These are phyloP conservation scores for Eupithecia vulgata DNA, from an alignment of 2,888 invertebrate genomes.

Conservation along the genomic window DNA sequence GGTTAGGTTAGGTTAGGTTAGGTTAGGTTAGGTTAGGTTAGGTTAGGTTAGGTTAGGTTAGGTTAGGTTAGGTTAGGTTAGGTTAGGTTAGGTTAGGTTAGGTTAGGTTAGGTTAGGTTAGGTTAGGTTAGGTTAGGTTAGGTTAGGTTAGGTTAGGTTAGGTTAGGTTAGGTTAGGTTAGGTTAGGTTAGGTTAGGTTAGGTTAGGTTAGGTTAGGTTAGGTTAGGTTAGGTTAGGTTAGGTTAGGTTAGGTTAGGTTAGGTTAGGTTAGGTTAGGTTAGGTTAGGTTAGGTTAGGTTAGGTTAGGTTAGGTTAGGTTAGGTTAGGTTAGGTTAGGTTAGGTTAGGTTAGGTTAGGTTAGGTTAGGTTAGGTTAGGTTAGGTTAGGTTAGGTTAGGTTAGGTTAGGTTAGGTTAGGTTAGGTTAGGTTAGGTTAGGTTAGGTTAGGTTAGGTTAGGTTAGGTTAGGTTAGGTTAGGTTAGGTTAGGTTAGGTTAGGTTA, in stretches of 20 bases:
- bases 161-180: slow-evolving; percentile 16
- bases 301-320: slow-evolving; percentile 16
- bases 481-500: too few relatives aligned
- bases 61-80: slow-evolving; percentile 16
- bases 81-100: slow-evolving; percentile 16
- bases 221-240: slow-evolving; percentile 16
- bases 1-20: slow-evolving; percentile 16
- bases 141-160: slow-evolving; percentile 16
- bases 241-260: slow-evolving; percentile 16
- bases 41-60: slow-evolving; percentile 16
- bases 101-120: slow-evolving; percentile 16
- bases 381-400: slow-evolving; percentile 16
- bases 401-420: too few relatives aligned
- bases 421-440: too few relatives aligned
- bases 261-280: slow-evolving; percentile 14
- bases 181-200: slow-evolving; percentile 16
- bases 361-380: slow-evolving; percentile 17
- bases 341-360: slow-evolving; percentile 5
- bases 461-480: too few relatives aligned
- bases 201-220: slow-evolving; percentile 16
- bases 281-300: slow-evolving; percentile 16
- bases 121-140: slow-evolving; percentile 16
- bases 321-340: slow-evolving; percentile 16
- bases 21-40: slow-evolving; percentile 16
- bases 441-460: too few relatives aligned